Evolutionary conservation across 2,113 vertebrate genomes (phyloP), one percentile per base, ranked within the genome.

Genomic region (Hiodon alosoides): DNA sequence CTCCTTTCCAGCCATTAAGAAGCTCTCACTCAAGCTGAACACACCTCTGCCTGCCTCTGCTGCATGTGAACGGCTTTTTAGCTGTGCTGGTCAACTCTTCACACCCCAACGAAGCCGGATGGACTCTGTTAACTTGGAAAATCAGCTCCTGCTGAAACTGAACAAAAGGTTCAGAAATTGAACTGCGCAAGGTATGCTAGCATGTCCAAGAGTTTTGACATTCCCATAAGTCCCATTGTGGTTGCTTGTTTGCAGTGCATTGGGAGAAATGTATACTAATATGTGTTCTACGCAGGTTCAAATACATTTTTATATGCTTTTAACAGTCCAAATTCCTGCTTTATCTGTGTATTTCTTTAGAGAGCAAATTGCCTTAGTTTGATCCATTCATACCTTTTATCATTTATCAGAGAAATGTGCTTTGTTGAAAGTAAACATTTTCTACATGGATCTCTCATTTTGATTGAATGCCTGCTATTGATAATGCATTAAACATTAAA

Each of bases 11-110:
- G 3, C 17, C 16, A n/a, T 68, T n/a, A 55, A 57, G 17, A 72
- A 65, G 68, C 57, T 70, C 9, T 71, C 59, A 48, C n/a, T 1
- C 68, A 70, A 70, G 46, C 53, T 70, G 48, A 70, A 53, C 60
- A 77, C 68, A 14, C 16, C 46, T 31, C 31, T 76, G 17, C 69
- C 48, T 71, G 74, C 74, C 47, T 76, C 48, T 31, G 74, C 74
- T 61, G 74, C 67, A 6, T 69, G 74, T 53, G 48, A 76, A 50
- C 48, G 6, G 17, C 74, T 72, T 53, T 71, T 72, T 54, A 65
- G 75, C 51, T 47, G 59, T 71, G 69, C 59, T 71, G 62, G 52
- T 54, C 14, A 50, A n/a, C 7, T 67, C 3, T 77, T 71, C 31
- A 57, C 51, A 61, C 2, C 31, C 7, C 72, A 17, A 47, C 5